Percentiles rank a stretch among this genome's conserved stretches.
These are phyloP conservation scores for Xyrichtys novacula DNA, from an alignment of 2,797 vertebrate genomes.

Conservation along the genomic window DNA sequence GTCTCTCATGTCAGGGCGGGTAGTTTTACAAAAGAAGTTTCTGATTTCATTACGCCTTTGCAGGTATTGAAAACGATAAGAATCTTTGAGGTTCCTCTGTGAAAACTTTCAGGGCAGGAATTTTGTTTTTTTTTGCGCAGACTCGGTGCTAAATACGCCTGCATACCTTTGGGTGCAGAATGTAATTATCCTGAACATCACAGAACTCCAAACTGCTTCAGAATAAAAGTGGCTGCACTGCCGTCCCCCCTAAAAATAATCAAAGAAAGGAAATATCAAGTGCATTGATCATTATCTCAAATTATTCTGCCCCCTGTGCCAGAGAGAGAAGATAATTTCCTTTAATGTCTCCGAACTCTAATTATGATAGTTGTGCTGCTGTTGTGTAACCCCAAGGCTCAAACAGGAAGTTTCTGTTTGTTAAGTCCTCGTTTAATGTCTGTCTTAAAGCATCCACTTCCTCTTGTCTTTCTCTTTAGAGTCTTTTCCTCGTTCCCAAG, in stretches of 20 bases:
- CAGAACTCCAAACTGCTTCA: slow-evolving; percentile 12
- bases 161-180: slow-evolving; percentile 29
- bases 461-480: slow-evolving; percentile 18
- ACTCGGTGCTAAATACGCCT: slow-evolving; percentile 21
- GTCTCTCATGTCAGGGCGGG: slow-evolving; percentile 54
- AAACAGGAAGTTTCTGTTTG: background rate
- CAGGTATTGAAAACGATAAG: slow-evolving; percentile 30
- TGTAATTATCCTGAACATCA: slow-evolving; percentile 50
- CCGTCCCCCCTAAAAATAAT: slow-evolving; percentile 7
- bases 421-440: slow-evolving; percentile 2
- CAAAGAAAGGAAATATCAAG: slow-evolving; percentile 34
- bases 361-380: slow-evolving; percentile 27
- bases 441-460: background rate
- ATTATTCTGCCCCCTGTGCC: slow-evolving; percentile 30
- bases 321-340: slow-evolving; percentile 4
- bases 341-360: slow-evolving; percentile 27
- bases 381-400: slow-evolving; percentile 1
- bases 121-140: slow-evolving; percentile 9
- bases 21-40: slow-evolving; percentile 46
- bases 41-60: slow-evolving; percentile 47
- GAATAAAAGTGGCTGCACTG: slow-evolving; percentile 14
- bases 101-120: slow-evolving; percentile 24
- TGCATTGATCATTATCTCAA: slow-evolving; percentile 43
- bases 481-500: background rate
- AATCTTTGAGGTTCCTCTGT: slow-evolving; percentile 26